These are phyloP conservation scores for Drosophila sordidapex DNA, from an alignment of 2,888 invertebrate genomes.

Conservation along the genomic window DNA sequence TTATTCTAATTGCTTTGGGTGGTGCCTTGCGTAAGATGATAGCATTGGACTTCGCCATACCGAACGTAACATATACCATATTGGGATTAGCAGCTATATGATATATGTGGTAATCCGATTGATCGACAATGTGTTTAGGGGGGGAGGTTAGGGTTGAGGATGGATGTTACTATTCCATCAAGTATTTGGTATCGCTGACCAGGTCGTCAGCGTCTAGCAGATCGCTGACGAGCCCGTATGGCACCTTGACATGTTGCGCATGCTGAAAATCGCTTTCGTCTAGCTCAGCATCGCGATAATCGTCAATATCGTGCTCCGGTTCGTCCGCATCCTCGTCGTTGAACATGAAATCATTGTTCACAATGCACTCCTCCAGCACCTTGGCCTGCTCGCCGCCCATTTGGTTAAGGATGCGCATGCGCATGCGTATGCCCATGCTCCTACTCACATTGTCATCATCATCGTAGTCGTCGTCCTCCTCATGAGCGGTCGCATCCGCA, in stretches of 20 bases:
- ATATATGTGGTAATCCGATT: neutral
- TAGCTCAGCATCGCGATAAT: constrained; percentile 43
- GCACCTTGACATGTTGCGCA: constrained; percentile 47
- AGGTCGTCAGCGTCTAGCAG: constrained; percentile 58
- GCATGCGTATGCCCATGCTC: constrained; percentile 19
- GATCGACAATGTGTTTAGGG: neutral
- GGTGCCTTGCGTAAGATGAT: constrained; percentile 8
- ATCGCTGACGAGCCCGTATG: constrained; percentile 52
- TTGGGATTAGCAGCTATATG: neutral
- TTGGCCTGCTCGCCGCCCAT: constrained; percentile 53
- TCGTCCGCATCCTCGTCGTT: constrained; percentile 56
- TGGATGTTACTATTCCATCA: constrained; percentile 41
- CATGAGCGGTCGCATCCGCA: neutral
- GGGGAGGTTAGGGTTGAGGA: too few relatives aligned
- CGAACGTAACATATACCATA: neutral
- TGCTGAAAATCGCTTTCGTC: constrained; percentile 58
- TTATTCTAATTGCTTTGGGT: constrained; percentile 39
- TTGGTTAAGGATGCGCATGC: constrained; percentile 25
- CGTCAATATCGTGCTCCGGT: constrained; percentile 28
- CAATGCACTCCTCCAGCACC: constrained; percentile 75
- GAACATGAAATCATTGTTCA: constrained; percentile 74
- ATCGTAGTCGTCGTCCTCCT: constrained; percentile 16
- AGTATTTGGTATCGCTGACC: constrained; percentile 60
- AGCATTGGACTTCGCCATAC: neutral
- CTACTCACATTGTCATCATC: constrained; percentile 32